Evolutionary conservation across 2,888 invertebrate species (phyloP), one percentile per base, ranked within the genome.

Genomic region (Caenorhabditis sp.): DNA sequence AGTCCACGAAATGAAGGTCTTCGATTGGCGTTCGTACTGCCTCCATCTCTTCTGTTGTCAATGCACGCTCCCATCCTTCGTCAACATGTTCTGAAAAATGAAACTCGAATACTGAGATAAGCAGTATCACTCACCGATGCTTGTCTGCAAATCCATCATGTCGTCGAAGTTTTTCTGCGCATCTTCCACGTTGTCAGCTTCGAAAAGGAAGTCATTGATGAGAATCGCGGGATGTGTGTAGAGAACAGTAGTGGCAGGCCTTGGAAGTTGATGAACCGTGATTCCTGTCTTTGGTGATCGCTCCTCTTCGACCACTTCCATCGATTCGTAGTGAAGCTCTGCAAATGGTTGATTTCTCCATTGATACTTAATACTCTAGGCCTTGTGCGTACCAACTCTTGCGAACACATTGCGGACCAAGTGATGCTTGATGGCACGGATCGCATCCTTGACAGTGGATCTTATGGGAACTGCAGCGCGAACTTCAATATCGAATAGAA

Each of bases 291-390:
- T 56, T 56, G 54, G 51, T 54, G 70, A 59, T 66, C 38, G 64
- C 47, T 63, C 79, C 12, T 86, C 82, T 47, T 87, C 86, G 12
- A 84, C 85, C 1, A 87, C 63, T 69, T 87, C 88, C 88, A 88
- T 88, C 26, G 87, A 87, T 73, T 88, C 88, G 58, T 87, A 88
- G 75, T 88, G 88, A 7, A 88, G 86, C 51, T 86, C 87, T 86
- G 74, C 26, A 83, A 69, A 51, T 24, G 22, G 1, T 31, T 31
- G 1, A 14, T 24, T 2, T 47, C 14, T 47, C 5, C 14, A n/a
- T n/a, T n/a, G n/a, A n/a, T n/a, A n/a, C n/a, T n/a, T n/a, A n/a
- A n/a, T n/a, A n/a, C n/a, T n/a, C n/a, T n/a, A n/a, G n/a, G n/a
- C n/a, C n/a, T n/a, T 44, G 16, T 35, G 44, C 70, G 54, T 49